Base-by-base conservation (phyloP, 2,113 vertebrate species). In the Isichthys henryi region DNA sequence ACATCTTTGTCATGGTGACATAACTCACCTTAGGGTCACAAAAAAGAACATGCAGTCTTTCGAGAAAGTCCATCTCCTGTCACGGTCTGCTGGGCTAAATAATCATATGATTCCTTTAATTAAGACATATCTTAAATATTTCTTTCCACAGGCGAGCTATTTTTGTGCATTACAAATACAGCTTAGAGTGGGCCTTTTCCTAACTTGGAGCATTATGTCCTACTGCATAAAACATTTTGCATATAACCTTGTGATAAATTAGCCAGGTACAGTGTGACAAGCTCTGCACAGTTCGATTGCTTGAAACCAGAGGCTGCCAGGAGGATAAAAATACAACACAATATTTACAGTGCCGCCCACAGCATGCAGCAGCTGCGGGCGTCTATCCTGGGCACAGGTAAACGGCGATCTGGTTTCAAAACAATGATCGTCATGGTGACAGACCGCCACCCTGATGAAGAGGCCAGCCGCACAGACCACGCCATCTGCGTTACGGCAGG, bases 301-400 rank as follows among this genome's bases (percentile, higher is more conserved):
- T 46, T 31, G 10, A 49, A 74, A 5, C 45, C 15, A 35, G 11
- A 27, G 31, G 62, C 80, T 83, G 88, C 86, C 88, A 87, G 77
- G 88, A 88, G 46, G 87, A 91, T 91, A 91, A 91, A 92, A 90
- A 92, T 92, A 91, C 48, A 89, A 31, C 66, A 53, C 27, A 86
- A 87, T 87, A 90, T 92, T 89, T 89, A 87, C 52, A 86, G 86
- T 62, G 88, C 87, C 87, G 89, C 91, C 90, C 82, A 88, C 52
- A n/a, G 46, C 49, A 87, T 84, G 48, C 88, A 82, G 92, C 91
- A 93, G 92, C 92, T 92, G 93, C 31, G 86, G n/a, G n/a, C 89
- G 89, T 91, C 91, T 92, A 90, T 92, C 90, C 89, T 83, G 77
- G 87, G 87, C 46, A 43, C 91, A 92, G 91, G 92, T 92, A 93